Conservation (phyloP, 30 jellyfish, hydroid and myxozoan species). For the Turritopsis rubra region DNA sequence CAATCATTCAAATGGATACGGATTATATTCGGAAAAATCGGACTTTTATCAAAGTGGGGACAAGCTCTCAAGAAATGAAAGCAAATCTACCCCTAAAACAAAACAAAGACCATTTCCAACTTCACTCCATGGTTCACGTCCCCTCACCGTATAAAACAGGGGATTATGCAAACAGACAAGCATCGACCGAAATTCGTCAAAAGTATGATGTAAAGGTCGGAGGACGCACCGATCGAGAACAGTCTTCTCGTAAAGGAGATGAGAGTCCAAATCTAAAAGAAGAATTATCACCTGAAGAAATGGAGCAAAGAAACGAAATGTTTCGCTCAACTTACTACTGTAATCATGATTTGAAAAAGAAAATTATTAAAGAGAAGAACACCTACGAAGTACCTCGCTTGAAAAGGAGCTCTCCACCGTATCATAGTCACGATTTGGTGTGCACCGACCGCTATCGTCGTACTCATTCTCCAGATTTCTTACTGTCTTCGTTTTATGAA, state of each 20-base stretch:
- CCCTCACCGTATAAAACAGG: not conserved
- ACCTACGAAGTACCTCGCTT: not conserved
- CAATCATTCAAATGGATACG: not conserved
- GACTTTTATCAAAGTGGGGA: not conserved
- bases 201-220: not conserved
- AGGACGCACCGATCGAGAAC: not conserved
- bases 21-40: not conserved
- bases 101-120: not conserved
- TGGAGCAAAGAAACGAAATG: constrained; percentile 36
- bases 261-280: not conserved
- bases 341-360: constrained; percentile 6
- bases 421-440: not conserved
- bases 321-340: constrained; percentile 35
- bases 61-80: not conserved
- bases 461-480: not conserved
- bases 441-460: not conserved
- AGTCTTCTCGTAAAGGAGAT: not conserved
- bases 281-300: constrained; percentile 23
- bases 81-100: not conserved
- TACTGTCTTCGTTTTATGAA: not conserved
- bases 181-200: not conserved
- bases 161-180: not conserved
- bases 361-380: not conserved
- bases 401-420: constrained; percentile 11
- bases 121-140: not conserved